Evolutionary conservation across 1,140 invertebrate genomes (phyloP), one percentile per base, ranked within the genome.

Genomic region (Araneus ventricosus): DNA sequence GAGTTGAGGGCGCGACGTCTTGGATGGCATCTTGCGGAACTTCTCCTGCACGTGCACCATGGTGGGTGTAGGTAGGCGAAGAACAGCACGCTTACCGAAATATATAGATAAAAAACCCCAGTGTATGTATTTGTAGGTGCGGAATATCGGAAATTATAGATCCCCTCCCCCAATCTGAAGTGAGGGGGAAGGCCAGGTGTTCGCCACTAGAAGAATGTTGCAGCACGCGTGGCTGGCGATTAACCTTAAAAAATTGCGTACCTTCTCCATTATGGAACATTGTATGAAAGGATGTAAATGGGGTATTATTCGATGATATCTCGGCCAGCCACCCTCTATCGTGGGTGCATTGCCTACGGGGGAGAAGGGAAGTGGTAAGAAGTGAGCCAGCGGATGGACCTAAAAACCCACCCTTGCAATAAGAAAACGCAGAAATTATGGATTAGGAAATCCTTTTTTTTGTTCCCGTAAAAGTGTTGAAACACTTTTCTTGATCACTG

Each of bases 21-120:
- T 75, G 10, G n/a, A 22, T 30, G 30, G 20, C 70, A 27, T 20
- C 34, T 27, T 34, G 27, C 70, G 30, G 70, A 70, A n/a, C 45
- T 52, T 14, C 45, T 14, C 45, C 52, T 30, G 57, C 88, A 57
- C 75, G 88, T 90, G 67, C 52, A 39, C 45, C 63, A 24, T 37
- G 59, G 57, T 80, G 88, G 45, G 88, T 90, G 88, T 90, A 90
- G 88, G 88, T 90, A 90, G 88, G 88, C 88, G 88, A 90, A 79
- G 41, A 45, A 45, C 87, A 34, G 34, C 70, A 75, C 34, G 34
- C 70, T 75, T 75, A 75, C 30, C 17, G 4, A n/a, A 22, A n/a
- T 52, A 41, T 2, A 52, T 17, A 17, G 10, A 37, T 20, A 75
- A 75, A 75, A 75, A 75, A 75, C 2, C 7, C 57, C 14, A 30